These are phyloP conservation scores for Omphaloscelis lunosa DNA, from an alignment of 2,888 invertebrate genomes.

Conservation along the genomic window DNA sequence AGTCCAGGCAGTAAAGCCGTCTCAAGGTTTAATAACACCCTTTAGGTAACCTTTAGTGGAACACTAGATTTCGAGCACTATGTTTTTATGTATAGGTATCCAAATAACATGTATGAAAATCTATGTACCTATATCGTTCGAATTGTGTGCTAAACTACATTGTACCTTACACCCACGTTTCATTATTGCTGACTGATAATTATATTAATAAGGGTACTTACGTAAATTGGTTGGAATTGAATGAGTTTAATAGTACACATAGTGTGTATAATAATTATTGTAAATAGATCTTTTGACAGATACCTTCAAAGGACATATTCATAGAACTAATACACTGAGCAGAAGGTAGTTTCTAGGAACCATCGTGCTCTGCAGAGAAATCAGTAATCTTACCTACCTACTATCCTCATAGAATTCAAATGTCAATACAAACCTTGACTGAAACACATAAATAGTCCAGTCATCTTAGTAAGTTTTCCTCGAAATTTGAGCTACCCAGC, in stretches of 20 bases:
- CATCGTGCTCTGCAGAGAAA: neutral
- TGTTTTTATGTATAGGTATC: neutral
- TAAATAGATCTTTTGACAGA: neutral
- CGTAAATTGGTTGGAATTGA: neutral
- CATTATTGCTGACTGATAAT: neutral
- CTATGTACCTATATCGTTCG: too few species aligned
- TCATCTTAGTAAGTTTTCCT: too few species aligned
- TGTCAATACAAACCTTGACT: neutral
- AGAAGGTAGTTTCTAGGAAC: neutral
- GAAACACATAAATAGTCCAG: too few species aligned
- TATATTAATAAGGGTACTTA: neutral
- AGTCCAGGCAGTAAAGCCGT: neutral
- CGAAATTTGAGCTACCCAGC: too few species aligned
- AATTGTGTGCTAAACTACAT: neutral
- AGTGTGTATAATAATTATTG: neutral
- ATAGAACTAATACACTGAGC: neutral
- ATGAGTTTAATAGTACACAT: neutral
- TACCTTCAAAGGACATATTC: neutral
- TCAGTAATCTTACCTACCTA: neutral
- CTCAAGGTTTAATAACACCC: slow-evolving; percentile 34
- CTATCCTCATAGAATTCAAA: too few species aligned
- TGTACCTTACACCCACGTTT: neutral
- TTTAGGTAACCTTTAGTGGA: slow-evolving; percentile 32
- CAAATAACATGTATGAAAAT: neutral
- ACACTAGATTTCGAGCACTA: neutral